phyloP scores from a whole-genome alignment of 2,888 invertebrate genomes.

The Gymnocheta viridis region DNA sequence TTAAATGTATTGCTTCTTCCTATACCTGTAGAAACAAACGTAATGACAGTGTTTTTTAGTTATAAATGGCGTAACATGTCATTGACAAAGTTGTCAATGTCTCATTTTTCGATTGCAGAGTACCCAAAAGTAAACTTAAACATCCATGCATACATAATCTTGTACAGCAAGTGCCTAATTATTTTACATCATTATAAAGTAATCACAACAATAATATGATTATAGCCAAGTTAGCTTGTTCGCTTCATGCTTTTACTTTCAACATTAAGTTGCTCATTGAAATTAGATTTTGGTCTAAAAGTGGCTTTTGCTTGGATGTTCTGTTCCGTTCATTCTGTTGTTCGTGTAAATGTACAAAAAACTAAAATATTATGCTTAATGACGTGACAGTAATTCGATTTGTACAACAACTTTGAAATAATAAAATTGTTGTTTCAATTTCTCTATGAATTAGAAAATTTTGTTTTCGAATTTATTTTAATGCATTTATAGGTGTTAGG shows the following conservation, averaged over 20 bases:
- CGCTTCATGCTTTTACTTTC: not conserved
- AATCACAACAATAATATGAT: slow-evolving; percentile 37
- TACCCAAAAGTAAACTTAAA: not conserved
- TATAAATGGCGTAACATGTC: not conserved
- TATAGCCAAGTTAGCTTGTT: not conserved
- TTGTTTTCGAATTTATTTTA: slow-evolving; percentile 4
- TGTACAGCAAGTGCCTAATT: slow-evolving; percentile 6
- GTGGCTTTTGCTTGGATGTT: not conserved
- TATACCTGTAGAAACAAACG: not conserved
- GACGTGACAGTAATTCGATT: slow-evolving; percentile 58
- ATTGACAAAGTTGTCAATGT: not conserved
- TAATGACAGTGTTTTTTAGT: too few relatives aligned
- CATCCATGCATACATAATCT: not conserved
- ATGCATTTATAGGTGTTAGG: not conserved
- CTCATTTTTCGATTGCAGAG: not conserved
- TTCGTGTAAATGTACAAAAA: slow-evolving; percentile 16
- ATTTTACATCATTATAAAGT: slow-evolving; percentile 40
- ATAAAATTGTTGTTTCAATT: not conserved
- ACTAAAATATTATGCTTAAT: slow-evolving; percentile 37
- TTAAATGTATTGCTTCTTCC: not conserved
- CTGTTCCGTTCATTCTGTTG: not conserved
- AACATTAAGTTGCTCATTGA: not conserved
- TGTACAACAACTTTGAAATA: slow-evolving; percentile 34
- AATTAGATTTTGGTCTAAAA: not conserved
- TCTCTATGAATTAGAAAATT: not conserved